A percentile compares a stretch with the other conserved stretches of the same genome.
Evolutionary conservation across 2,888 invertebrate genomes (phyloP).

Genomic region (Nebria salina): DNA sequence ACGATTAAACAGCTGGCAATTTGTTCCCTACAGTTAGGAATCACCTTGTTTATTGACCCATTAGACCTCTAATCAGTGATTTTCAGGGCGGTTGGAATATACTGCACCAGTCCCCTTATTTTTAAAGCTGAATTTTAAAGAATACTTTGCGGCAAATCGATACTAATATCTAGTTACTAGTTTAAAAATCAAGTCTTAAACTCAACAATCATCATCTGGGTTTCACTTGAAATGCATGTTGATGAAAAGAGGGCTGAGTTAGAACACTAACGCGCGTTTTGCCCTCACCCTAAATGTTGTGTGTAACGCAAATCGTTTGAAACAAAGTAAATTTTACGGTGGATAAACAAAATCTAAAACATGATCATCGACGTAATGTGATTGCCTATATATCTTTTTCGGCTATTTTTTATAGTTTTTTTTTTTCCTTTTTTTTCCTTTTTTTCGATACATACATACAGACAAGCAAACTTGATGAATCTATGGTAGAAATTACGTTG

Average conservation of each 20-base stretch:
- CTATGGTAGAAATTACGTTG: conserved; percentile 32
- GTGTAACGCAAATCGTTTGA: neutral
- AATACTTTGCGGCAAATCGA: no score
- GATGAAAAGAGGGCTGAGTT: neutral
- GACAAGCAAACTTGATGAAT: neutral
- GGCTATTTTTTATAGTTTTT: neutral
- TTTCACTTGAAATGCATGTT: neutral
- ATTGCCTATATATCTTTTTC: neutral
- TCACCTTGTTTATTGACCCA: neutral
- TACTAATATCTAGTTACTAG: no score
- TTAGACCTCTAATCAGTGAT: neutral
- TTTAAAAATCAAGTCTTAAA: no score
- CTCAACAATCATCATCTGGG: no score
- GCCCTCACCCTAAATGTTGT: neutral
- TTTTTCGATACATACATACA: neutral
- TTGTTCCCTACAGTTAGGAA: neutral
- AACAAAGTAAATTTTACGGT: conserved; percentile 1
- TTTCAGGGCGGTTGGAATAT: no score
- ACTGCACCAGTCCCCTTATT: no score
- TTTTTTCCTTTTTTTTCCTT: neutral
- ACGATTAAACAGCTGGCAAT: neutral
- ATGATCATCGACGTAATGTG: neutral
- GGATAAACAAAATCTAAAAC: neutral
- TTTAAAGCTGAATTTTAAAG: no score
- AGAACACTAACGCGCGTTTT: neutral